These are phyloP conservation scores for Encarsia formosa DNA, from an alignment of 2,888 invertebrate species.

Conservation along the genomic window DNA sequence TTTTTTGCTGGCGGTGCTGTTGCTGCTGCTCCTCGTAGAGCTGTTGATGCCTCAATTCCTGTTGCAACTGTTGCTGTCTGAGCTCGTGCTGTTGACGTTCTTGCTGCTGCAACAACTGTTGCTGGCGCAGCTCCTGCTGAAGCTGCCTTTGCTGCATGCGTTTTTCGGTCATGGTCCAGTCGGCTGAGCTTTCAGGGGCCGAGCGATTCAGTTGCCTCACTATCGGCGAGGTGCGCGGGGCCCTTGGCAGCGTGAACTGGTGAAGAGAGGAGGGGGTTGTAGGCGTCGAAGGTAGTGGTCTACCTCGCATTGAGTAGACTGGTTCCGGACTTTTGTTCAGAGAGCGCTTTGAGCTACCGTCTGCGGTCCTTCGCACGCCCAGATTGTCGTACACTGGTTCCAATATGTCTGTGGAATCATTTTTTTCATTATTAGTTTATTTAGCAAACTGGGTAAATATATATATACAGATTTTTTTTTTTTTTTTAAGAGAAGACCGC, in stretches of 20 bases:
- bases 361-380: constrained; percentile 78
- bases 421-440: no score
- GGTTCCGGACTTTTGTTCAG: constrained; percentile 68
- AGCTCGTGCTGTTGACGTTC: background rate
- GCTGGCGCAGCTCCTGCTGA: constrained; percentile 42
- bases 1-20: constrained; percentile 45
- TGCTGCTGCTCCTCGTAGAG: constrained; percentile 47
- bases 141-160: constrained; percentile 35
- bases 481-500: no score
- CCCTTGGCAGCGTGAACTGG: constrained; percentile 26
- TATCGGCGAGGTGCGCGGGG: background rate
- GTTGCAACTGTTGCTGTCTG: background rate
- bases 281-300: constrained; percentile 65
- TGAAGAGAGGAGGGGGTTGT: background rate
- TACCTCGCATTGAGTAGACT: constrained; percentile 59
- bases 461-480: no score
- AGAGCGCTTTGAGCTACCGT: constrained; percentile 76
- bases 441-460: no score
- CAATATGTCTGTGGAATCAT: constrained; percentile 57
- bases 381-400: constrained; percentile 85
- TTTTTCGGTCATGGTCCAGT: constrained; percentile 50
- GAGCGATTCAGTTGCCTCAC: constrained; percentile 42
- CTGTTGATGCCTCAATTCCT: background rate
- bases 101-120: background rate
- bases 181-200: constrained; percentile 52